These are phyloP conservation scores for Bungarus multicinctus DNA, from an alignment of 2,113 vertebrate genomes.

Conservation along the genomic window DNA sequence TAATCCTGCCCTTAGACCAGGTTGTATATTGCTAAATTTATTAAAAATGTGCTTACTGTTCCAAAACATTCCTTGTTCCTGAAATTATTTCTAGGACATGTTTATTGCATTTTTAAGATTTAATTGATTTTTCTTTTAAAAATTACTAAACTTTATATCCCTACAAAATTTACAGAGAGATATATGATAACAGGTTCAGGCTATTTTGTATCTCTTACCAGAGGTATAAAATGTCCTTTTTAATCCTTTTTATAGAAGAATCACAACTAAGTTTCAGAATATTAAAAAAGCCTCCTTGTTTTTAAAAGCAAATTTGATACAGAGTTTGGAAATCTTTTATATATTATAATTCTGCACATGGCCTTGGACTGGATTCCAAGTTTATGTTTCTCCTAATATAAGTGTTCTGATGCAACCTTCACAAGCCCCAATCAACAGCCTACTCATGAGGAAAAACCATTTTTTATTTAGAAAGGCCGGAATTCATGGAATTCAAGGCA, in stretches of 20 bases:
- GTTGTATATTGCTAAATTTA: background rate
- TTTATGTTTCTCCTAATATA: background rate
- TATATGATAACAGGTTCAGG: background rate
- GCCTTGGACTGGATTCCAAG: background rate
- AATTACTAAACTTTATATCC: background rate
- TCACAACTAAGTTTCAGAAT: background rate
- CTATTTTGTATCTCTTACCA: background rate
- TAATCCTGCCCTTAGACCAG: background rate
- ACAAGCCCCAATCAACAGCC: too few species aligned
- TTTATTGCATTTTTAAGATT: slow-evolving; percentile 16
- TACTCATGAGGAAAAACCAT: too few species aligned
- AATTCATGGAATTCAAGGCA: too few species aligned
- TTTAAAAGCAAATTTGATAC: background rate
- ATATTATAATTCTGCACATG: background rate
- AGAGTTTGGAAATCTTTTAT: background rate
- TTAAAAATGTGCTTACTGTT: background rate
- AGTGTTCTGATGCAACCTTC: too few species aligned
- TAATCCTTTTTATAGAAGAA: background rate
- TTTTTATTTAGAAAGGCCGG: too few species aligned
- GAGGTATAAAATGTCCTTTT: background rate
- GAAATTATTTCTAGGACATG: slow-evolving; percentile 13
- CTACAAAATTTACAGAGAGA: background rate
- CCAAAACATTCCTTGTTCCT: background rate
- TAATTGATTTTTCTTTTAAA: slow-evolving; percentile 34
- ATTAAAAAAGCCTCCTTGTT: background rate